Base-by-base conservation (phyloP, 2,113 vertebrate species). In the Heterotilapia buettikoferi region DNA sequence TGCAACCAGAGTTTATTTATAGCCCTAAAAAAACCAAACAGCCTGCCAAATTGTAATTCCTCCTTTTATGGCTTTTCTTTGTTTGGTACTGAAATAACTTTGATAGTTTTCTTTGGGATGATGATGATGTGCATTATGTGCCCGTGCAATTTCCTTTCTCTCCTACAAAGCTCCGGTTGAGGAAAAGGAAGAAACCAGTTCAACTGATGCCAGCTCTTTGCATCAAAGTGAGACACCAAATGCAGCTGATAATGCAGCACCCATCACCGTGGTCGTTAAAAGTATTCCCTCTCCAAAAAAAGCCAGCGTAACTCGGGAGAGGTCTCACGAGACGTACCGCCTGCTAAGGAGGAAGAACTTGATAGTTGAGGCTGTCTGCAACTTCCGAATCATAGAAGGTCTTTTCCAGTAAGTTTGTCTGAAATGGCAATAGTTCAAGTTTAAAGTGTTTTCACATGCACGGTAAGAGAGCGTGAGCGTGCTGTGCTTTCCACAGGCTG, bases 301-400 rank as follows among this genome's bases (percentile, higher is more conserved):
- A 31, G 5, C 5, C 43, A 94, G 86, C 79, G 54, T 89, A 2
- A 91, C 92, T 18, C 89, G 76, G 90, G 0, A 84, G 31, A 86
- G 86, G 88, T 2, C 82, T 10, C 12, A 97, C 0, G 97, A 98
- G 93, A 99, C 98, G 0, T 99, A 98, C 90, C 95, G 98, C 4
- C 95, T 99, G 53, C 92, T 99, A 61, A 98, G 97, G 63, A 98
- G 99, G 84, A 97, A 98, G 79, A 99, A 99, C 66, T 94, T 99
- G 87, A 99, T 99, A 16, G 96, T 99, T 2, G 99, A 99, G 88
- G 96, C 98, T 0, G 97, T 99, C 56, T 94, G 94, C 53, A 98
- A 94, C 95, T 94, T 97, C 14, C 97, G 97, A 91, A 90, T 99
- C 9, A 97, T 99, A 2, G 98, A 99, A 85, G 98, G 97, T 71